Evolutionary conservation across 2,113 vertebrate genomes (phyloP).

Genomic region (Ageneiosus marmoratus): DNA sequence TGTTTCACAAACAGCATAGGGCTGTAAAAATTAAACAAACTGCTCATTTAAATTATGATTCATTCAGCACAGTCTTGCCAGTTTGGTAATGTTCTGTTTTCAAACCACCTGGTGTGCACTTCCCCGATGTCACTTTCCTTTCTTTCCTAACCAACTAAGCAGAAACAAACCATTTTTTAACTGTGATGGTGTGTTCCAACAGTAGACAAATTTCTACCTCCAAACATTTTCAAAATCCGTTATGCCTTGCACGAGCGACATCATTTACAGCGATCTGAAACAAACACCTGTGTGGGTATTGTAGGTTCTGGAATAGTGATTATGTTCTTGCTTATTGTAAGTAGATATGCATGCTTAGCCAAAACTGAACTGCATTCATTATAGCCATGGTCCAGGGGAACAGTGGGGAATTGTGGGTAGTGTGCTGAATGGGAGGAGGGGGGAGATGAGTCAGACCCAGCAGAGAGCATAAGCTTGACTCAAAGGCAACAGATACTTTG

Average conservation of each 20-base stretch:
- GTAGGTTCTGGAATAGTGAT: constrained; percentile 17
- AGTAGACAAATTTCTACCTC: constrained; percentile 55
- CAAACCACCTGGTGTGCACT: neutral
- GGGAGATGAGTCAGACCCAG: constrained; percentile 61
- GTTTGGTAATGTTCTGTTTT: constrained; percentile 1
- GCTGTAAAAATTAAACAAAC: neutral
- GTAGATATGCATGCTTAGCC: constrained; percentile 44
- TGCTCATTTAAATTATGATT: constrained; percentile 9
- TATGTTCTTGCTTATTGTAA: constrained; percentile 33
- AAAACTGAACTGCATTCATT: constrained; percentile 66
- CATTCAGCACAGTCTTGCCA: neutral
- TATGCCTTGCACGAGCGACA: constrained; percentile 59
- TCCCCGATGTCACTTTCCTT: neutral
- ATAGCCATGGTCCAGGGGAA: constrained; percentile 48
- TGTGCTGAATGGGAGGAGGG: neutral
- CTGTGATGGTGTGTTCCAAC: neutral
- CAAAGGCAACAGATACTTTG: constrained; percentile 24
- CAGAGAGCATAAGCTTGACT: constrained; percentile 56
- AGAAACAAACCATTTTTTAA: neutral
- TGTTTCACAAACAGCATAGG: neutral
- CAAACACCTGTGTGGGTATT: constrained; percentile 21
- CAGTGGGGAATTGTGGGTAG: constrained; percentile 34
- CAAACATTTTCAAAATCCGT: constrained; percentile 65
- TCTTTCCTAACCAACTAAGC: neutral
- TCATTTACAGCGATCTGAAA: constrained; percentile 54